Percentiles rank a stretch among this genome's conserved stretches.
Evolutionary conservation across 2,888 invertebrate species (phyloP).

Genomic region (Rotaria macrura): DNA sequence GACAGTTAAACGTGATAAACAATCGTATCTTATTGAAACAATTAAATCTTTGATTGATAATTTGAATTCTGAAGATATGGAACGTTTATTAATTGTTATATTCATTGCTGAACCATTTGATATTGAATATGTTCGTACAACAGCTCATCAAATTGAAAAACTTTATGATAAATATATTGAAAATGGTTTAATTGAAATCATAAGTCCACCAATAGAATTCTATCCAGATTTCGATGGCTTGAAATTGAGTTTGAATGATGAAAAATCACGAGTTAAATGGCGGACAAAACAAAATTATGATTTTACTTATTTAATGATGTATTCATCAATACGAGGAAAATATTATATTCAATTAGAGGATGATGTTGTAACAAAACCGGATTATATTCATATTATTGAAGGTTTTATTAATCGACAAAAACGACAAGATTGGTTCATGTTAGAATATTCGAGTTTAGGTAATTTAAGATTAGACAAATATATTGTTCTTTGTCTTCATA

Average conservation of each 20-base stretch:
- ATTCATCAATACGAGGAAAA: slow-evolving; percentile 71
- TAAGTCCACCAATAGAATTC: slow-evolving; percentile 71
- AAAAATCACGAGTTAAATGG: slow-evolving; percentile 68
- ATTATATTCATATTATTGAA: slow-evolving; percentile 73
- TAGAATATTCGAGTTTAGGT: slow-evolving; percentile 83
- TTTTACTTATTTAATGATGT: slow-evolving; percentile 83
- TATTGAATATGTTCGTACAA: slow-evolving; percentile 31
- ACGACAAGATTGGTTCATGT: slow-evolving; percentile 71
- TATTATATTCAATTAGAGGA: slow-evolving; percentile 81
- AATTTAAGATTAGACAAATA: too few relatives aligned
- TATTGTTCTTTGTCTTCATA: too few relatives aligned
- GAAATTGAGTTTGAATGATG: slow-evolving; percentile 70
- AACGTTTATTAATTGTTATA: slow-evolving; percentile 72
- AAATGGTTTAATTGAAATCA: slow-evolving; percentile 72
- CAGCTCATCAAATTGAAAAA: slow-evolving; percentile 24
- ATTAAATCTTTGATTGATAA: slow-evolving; percentile 70
- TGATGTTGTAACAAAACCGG: slow-evolving; percentile 71
- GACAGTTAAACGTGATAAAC: slow-evolving; percentile 72
- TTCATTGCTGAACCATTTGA: slow-evolving; percentile 63
- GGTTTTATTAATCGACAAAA: slow-evolving; percentile 69
- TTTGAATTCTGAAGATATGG: slow-evolving; percentile 62
- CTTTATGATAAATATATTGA: slow-evolving; percentile 57
- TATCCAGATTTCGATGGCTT: slow-evolving; percentile 74
- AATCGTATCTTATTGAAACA: slow-evolving; percentile 73
- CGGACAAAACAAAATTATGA: slow-evolving; percentile 87